These are phyloP conservation scores for human (Homo sapiens) DNA, from an alignment of 2,113 vertebrate genomes.

Conservation along the genomic window DNA sequence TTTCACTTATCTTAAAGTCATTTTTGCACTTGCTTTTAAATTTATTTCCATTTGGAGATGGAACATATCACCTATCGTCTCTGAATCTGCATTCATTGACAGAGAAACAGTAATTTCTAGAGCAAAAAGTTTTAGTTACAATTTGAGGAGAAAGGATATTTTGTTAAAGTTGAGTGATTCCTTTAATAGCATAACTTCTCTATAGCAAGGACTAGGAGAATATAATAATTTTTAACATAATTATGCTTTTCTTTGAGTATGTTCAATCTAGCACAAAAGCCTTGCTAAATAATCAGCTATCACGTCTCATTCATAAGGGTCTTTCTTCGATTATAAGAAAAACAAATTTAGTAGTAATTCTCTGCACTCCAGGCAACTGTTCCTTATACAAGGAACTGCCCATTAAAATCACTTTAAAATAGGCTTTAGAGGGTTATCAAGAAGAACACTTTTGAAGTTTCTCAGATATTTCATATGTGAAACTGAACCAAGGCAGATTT, in stretches of 20 bases:
- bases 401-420: conserved; percentile 23
- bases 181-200: conserved; percentile 52
- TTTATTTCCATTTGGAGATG: conserved; percentile 38
- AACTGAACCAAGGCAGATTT: neutral
- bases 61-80: neutral
- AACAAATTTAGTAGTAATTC: conserved; percentile 19
- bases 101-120: conserved; percentile 2
- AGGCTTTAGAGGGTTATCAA: neutral
- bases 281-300: conserved; percentile 41
- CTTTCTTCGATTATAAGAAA: conserved; percentile 47
- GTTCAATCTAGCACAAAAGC: conserved; percentile 22
- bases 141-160: conserved; percentile 23
- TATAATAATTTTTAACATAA: conserved; percentile 36
- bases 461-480: neutral
- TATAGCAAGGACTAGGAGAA: neutral
- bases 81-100: neutral
- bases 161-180: conserved; percentile 50
- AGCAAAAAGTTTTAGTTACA: neutral
- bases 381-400: conserved; percentile 1
- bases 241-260: neutral
- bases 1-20: neutral
- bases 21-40: conserved; percentile 48
- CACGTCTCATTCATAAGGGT: neutral
- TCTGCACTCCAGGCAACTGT: neutral
- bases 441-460: neutral